Evolutionary conservation across 1,140 invertebrate genomes (phyloP), one percentile per base, ranked within the genome.

Genomic region (Plectus sambesii): DNA sequence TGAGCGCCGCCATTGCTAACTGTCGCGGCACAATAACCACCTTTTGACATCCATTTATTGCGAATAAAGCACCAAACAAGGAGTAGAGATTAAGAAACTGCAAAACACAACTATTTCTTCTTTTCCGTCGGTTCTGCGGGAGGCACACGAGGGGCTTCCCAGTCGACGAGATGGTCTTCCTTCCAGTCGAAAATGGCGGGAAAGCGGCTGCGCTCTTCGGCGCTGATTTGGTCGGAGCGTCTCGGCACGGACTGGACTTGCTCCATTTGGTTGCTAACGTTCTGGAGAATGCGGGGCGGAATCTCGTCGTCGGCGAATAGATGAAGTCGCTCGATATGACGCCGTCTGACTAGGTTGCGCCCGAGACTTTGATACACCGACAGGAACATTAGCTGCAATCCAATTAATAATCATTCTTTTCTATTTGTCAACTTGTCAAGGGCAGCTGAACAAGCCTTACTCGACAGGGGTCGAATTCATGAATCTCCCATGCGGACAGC

Each of bases 391-490:
- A n/a, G n/a, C n/a, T n/a, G n/a, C n/a, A n/a, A n/a, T n/a, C n/a
- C n/a, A n/a, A n/a, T n/a, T n/a, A n/a, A n/a, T n/a, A n/a, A n/a
- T n/a, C 33, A 25, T 39, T 15, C 19, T 38, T 45, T 35, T 22
- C 24, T 9, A 56, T n/a, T n/a, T n/a, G n/a, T n/a, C n/a, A n/a
- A n/a, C n/a, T n/a, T n/a, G n/a, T n/a, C n/a, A n/a, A n/a, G n/a
- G n/a, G n/a, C n/a, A n/a, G n/a, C n/a, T n/a, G n/a, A n/a, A n/a
- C 48, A 42, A 51, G 69, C 6, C 57, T 49, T 8, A 67, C 42
- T 26, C 64, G 39, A 40, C 57, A 60, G 12, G 66, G 64, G 42
- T 67, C 64, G 41, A 63, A 69, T 41, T 66, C 63, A 37, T 67
- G 64, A 37, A 67, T 60, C 41, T 64, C 52, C 41, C 59, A 61